Base-by-base conservation (phyloP, 2,888 invertebrate genomes). In the Meganola albula region DNA sequence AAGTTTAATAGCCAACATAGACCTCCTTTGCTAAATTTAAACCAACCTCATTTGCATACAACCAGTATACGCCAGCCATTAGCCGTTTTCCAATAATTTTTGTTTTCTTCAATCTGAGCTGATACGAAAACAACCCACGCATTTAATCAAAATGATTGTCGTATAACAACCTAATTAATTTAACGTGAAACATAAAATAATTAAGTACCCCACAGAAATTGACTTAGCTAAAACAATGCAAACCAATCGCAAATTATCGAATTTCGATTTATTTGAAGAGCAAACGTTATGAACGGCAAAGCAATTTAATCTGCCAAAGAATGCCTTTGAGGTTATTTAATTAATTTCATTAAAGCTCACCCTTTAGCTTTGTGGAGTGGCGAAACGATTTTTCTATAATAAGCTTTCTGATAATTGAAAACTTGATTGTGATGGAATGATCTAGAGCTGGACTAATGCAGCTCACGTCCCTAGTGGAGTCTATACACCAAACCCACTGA, bases 361-460 rank as follows among this genome's bases (percentile, higher is more conserved):
- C 35, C 44, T 32, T 3, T 11, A 12, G 11, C 23, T 33, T 18
- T 35, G 34, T 38, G 40, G 33, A 27, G 36, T 22, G 42, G 41
- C 34, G 37, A 48, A 45, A 53, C 42, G 37, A 57, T 63, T 63
- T 68, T 63, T 61, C 44, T 47, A 38, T 46, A 54, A 54, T 61
- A 54, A 56, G 58, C 48, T 55, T 56, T 55, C 56, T 42, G 50
- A 55, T 61, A 57, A 65, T 62, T 62, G 61, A 49, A 53, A 55
- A 56, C 47, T 47, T 51, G 36, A 37, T 48, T 44, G 48, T 53
- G 49, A 4, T 12, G 4, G 31, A 36, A 40, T 29, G 40, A 23
- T 49, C 48, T 38, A 40, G 59, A 64, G 60, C 9, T 48, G 54
- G 23, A n/a, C n/a, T 39, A 32, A 14, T 27, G 1, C 21, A 24